Conservation (phyloP, 2,888 invertebrate genomes). For the Lutraria lutraria region DNA sequence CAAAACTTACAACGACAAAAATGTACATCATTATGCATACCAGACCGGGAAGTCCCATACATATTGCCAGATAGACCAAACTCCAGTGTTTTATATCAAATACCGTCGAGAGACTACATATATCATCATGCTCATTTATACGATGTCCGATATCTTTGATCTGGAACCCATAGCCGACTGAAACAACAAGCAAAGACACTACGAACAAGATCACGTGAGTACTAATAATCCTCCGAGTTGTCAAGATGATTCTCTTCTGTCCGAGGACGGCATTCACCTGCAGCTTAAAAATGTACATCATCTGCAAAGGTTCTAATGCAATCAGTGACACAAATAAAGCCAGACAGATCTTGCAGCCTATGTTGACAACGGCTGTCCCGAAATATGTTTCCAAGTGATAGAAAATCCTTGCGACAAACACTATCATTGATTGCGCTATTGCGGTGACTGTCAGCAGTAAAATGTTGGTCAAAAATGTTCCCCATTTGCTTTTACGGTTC, state of each 20-base stretch:
- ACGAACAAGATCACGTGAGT: neutral
- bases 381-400: neutral
- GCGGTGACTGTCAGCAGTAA: neutral
- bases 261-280: neutral
- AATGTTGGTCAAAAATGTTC: conserved; percentile 7
- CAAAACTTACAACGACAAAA: neutral
- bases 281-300: neutral
- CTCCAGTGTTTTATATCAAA: neutral
- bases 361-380: neutral
- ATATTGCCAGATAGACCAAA: conserved; percentile 7
- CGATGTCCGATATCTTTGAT: neutral
- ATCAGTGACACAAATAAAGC: neutral
- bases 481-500: neutral
- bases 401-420: neutral
- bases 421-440: neutral
- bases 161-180: neutral
- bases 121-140: neutral
- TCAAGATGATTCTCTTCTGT: neutral
- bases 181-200: neutral
- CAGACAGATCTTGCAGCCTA: neutral
- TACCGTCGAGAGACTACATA: neutral
- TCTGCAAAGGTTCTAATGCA: neutral
- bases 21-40: conserved; percentile 2
- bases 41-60: neutral
- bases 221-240: neutral